Base-by-base conservation (phyloP, 2,797 vertebrate genomes). In the Florisuga fusca region DNA sequence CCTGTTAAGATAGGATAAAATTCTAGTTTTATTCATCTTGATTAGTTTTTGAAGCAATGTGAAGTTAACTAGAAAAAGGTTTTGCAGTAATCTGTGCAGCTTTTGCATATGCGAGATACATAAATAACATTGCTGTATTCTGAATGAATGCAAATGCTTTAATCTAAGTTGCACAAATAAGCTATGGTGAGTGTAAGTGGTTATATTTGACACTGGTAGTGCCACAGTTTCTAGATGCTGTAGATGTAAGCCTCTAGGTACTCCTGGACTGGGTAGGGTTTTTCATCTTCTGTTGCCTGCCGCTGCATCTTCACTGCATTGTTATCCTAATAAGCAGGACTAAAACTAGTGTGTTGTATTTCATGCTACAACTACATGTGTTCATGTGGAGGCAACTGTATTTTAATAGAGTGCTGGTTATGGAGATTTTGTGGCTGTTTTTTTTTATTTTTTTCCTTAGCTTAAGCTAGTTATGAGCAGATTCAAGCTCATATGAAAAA, bases 31-130 rank as follows among this genome's bases (percentile, higher is more conserved):
- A 15, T 76, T 87, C 48, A 55, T 10, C 71, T 76, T 38, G 19
- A 89, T 38, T 9, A 27, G 6, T 71, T 88, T 90, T 61, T n/a
- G 54, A 68, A 91, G 19, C 31, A 54, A 10, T 3, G 7, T 23
- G 22, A 71, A 4, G 10, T 84, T 86, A 84, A 50, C 41, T 87
- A 34, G 29, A 29, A n/a, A 63, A 85, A 79, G 7, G 22, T 33
- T 87, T 86, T 83, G 22, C 33, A 67, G 64, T 86, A 43, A 71
- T 71, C 29, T 89, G 43, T 89, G 38, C 57, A 71, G 22, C 61
- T 93, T 93, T 93, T 68, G 14, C 29, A 83, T 94, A 34, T 83
- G 29, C 64, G 80, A 89, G 89, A 62, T 78, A 46, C 10, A 17
- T 68, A 75, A 88, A 78, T 83, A 83, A 29, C 33, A 16, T 4